A percentile compares a stretch with the other conserved stretches of the same genome.
phyloP scores from a whole-genome alignment of 2,888 invertebrate species.

The Dynastes grantii region DNA sequence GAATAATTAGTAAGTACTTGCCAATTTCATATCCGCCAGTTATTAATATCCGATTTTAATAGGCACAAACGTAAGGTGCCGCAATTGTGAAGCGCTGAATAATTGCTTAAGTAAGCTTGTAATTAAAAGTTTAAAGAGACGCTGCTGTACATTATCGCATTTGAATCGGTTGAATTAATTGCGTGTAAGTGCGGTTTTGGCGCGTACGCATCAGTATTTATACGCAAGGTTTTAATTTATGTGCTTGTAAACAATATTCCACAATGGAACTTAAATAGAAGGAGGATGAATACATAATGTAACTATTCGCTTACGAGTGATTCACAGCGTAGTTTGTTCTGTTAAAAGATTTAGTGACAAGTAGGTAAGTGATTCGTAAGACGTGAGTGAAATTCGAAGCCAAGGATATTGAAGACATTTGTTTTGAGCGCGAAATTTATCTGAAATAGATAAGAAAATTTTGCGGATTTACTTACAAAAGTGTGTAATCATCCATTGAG shows the following conservation, averaged over 20 bases:
- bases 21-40: not conserved
- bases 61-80: not conserved
- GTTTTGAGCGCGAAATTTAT: no score
- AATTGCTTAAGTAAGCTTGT: not conserved
- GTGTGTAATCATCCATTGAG: no score
- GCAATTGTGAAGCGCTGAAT: not conserved
- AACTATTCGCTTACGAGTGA: not conserved
- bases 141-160: not conserved
- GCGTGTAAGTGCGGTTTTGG: not conserved
- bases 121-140: slow-evolving; percentile 1
- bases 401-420: no score
- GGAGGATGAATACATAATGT: not conserved
- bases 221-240: slow-evolving; percentile 5
- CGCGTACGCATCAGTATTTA: not conserved
- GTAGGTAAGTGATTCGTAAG: no score
- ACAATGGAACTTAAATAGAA: not conserved
- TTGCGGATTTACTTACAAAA: no score
- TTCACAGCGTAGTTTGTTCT: not conserved
- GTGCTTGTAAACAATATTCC: not conserved
- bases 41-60: not conserved
- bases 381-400: no score
- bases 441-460: no score
- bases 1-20: not conserved
- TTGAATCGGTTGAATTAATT: not conserved
- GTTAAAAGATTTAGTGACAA: not conserved